Base-by-base conservation (phyloP, 64 coral and sea anemone genomes). In the Stylophora pistillata region DNA sequence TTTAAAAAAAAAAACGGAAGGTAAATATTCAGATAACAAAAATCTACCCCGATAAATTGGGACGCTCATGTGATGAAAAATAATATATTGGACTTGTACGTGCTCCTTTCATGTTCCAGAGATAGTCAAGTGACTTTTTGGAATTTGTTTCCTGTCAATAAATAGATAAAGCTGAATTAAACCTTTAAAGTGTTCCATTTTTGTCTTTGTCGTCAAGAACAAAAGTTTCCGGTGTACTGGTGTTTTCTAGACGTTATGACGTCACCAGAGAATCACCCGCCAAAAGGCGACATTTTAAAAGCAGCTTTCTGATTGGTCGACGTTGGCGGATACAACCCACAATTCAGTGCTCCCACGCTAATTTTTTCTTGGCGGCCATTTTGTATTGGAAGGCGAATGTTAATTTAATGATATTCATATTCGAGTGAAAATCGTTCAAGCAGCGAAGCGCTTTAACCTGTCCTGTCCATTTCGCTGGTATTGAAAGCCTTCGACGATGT, bases 381-480 rank as follows among this genome's bases (percentile, higher is more conserved):
- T 84, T 84, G 80, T 20, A 84, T 84, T 84, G 37, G 61, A 84
- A 84, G 30, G 61, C 60, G 17, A 69, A 68, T 79, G 57, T 53
- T 37, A 33, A 84, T 69, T 16, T 69, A 83, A 84, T 78, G 75
- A 78, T 52, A 78, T 84, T 84, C 80, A 84, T 52, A 47, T 69
- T 84, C 62, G 58, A 53, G 80, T 18, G 58, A 78, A 79, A 84
- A 70, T 70, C 34, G 62, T 16, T 83, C 33, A 84, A 84, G 80
- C 61, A 68, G 80, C 80, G 80, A 53, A 84, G 31, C 62, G 58
- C 80, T 69, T 84, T 84, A 69, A 84, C 80, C 80, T 84, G 80
- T 84, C 61, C 80, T 84, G 80, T 84, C 80, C 80, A 84, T 84
- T 84, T 84, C 80, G 80, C 80, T 84, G 80, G 80, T 84, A 70